Percentiles rank a stretch among this genome's conserved stretches.
These are phyloP conservation scores for pig (Sus scrofa) DNA, from an alignment of 2,113 vertebrate species.

Conservation along the genomic window T2T-Sscrofa CM000813.6:29081001-29081500, in stretches of 20 bases:
- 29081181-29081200: neutral
- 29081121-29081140: neutral
- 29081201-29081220: neutral
- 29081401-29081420: neutral
- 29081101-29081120: slow-evolving; percentile 13
- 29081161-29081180: neutral
- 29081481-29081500: neutral
- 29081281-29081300: neutral
- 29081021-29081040: neutral
- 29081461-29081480: neutral
- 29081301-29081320: neutral
- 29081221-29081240: neutral
- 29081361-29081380: neutral
- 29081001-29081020: slow-evolving; percentile 1
- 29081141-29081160: neutral
- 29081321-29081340: neutral
- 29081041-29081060: neutral
- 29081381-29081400: slow-evolving; percentile 35
- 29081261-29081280: neutral
- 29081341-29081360: neutral
- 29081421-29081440: neutral
- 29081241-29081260: neutral
- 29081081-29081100: neutral
- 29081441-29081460: neutral
- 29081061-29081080: slow-evolving; percentile 37